Base-by-base conservation (phyloP, 2,113 vertebrate genomes). In the Anseranas semipalmata region DNA sequence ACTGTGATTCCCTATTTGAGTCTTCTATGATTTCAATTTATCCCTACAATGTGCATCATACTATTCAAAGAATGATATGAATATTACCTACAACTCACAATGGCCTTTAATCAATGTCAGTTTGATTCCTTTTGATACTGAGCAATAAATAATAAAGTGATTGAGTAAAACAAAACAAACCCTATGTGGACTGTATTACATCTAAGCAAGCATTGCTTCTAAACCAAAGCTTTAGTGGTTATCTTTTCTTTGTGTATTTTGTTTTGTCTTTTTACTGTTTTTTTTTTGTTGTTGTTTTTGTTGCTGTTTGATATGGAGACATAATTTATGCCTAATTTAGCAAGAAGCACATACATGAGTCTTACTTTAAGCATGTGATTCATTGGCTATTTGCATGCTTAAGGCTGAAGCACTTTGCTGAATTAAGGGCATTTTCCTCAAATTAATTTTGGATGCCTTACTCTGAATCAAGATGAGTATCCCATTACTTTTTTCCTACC, bases 91-190 rank as follows among this genome's bases (percentile, higher is more conserved):
- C 74, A 93, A 95, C 93, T 95, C 97, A 90, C 97, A 87, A 84
- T 96, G 95, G 97, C 96, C 96, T 98, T 97, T 96, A 97, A 98
- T 97, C 93, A 94, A 91, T 92, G 95, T 97, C 92, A 66, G 65
- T 97, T 97, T 92, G 74, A 95, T 96, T 96, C 95, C 82, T 98
- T 98, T 97, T 98, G 96, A 97, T 97, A 97, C 96, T 82, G 87
- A 98, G 97, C 98, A 98, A 98, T 98, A 98, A 98, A 95, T 87
- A 97, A 97, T 97, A 95, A 97, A 97, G 90, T 87, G 59, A 91
- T 87, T 93, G 95, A 93, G 67, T 89, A 43, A 91, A 97, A 87
- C 37, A 81, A 93, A 95, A 85, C 74, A 97, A 80, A 92, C 79
- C 85, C 72, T 94, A 80, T 28, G 79, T 95, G 66, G 87, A 87